A percentile compares a stretch with the other conserved stretches of the same genome.
Evolutionary conservation across 2,888 invertebrate genomes (phyloP).

Genomic region (Temnothorax rugatulus): DNA sequence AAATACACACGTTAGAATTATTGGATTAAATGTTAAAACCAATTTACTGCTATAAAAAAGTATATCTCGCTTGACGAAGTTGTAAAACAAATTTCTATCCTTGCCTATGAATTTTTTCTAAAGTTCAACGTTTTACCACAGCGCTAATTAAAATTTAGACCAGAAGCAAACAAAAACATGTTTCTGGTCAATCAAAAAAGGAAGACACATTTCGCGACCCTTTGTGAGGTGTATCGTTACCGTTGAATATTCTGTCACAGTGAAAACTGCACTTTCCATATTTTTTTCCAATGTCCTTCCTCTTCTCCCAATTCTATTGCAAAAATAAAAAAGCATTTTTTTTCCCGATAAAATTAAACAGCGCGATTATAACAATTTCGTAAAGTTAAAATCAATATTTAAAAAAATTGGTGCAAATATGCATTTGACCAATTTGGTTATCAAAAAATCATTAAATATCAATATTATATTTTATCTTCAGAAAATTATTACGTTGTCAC

Average conservation of each 20-base stretch:
- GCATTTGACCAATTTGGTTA: background rate
- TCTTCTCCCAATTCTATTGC: background rate
- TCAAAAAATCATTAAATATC: background rate
- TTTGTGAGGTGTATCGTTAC: conserved; percentile 34
- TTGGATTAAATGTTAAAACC: background rate
- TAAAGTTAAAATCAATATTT: background rate
- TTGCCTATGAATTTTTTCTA: background rate
- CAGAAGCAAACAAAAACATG: background rate
- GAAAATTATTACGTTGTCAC: background rate
- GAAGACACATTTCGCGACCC: conserved; percentile 19
- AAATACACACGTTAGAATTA: background rate
- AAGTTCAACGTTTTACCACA: background rate
- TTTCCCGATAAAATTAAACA: background rate
- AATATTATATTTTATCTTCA: background rate
- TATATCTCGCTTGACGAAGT: background rate
- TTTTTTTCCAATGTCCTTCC: background rate
- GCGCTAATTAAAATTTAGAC: background rate
- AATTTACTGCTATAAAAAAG: background rate
- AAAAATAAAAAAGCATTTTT: background rate
- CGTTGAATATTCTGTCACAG: conserved; percentile 24
- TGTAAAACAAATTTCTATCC: conserved; percentile 7
- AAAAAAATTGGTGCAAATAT: background rate
- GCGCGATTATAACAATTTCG: background rate
- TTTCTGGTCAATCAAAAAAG: conserved; percentile 29
- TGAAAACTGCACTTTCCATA: conserved; percentile 19